phyloP scores from a whole-genome alignment of 1,140 invertebrate species.

The Pseudachorutes palmiensis region DNA sequence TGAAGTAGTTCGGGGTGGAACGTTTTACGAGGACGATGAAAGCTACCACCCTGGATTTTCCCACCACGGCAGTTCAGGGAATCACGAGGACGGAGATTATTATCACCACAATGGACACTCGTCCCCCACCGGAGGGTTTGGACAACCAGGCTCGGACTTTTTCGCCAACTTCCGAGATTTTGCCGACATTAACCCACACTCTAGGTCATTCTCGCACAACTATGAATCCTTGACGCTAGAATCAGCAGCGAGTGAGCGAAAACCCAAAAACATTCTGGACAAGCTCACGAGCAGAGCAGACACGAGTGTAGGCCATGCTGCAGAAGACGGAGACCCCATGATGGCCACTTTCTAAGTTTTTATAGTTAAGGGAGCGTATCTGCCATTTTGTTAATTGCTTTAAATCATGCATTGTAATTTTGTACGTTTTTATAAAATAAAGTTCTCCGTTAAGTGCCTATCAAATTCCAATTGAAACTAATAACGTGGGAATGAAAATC shows the following conservation, averaged over 20 bases:
- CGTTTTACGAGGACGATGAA: conserved; percentile 64
- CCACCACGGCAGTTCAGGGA: conserved; percentile 27
- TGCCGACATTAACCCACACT: conserved; percentile 73
- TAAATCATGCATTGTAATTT: no score
- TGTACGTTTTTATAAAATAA: no score
- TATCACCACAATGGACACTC: conserved; percentile 41
- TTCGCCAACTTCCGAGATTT: conserved; percentile 82
- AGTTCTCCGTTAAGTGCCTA: no score
- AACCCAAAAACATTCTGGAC: conserved; percentile 71
- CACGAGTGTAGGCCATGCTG: not conserved
- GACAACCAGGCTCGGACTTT: conserved; percentile 52
- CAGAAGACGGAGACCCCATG: conserved; percentile 33
- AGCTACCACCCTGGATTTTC: conserved; percentile 24
- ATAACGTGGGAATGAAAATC: no score
- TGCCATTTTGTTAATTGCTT: not conserved
- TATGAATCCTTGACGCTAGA: conserved; percentile 60
- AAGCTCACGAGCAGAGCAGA: conserved; percentile 51
- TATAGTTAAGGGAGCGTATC: not conserved
- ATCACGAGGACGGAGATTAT: conserved; percentile 34
- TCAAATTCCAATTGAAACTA: no score
- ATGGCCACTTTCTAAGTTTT: conserved; percentile 36
- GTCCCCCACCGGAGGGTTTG: conserved; percentile 48
- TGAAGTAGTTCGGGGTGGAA: conserved; percentile 74
- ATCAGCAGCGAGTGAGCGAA: conserved; percentile 39
- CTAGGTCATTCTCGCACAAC: conserved; percentile 68